Base-by-base conservation (phyloP, 1,140 invertebrate genomes). In the Hypsibius dujardini region DNA sequence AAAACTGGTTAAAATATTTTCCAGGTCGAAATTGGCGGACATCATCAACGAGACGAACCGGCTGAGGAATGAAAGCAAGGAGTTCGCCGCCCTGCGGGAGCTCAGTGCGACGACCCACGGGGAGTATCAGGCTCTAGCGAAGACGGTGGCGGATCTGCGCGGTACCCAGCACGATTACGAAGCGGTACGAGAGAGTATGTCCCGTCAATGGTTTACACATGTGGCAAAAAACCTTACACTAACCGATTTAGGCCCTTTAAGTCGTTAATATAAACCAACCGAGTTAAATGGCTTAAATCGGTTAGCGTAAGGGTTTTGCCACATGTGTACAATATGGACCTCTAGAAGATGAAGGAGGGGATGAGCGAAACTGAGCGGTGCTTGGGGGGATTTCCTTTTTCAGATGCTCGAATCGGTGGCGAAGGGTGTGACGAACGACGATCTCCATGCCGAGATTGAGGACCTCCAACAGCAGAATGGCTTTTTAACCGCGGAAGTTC, bases 31-130 rank as follows among this genome's bases (percentile, higher is more conserved):
- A 67, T 15, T 67, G 3, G 7, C 42, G 62, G 62, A 67, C 12
- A 67, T 67, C 42, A 67, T 45, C 42, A 67, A 67, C 62, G 62
- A 67, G 42, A 67, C 42, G 12, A 67, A 67, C 45, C 12, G 42
- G 42, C 42, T 67, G 12, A 67, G 45, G 3, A 67, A 67, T 3
- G 62, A 12, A 67, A 15, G 62, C 62, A 12, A 67, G 45, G 62
- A 67, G 12, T 67, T 67, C 42, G 12, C 62, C 62, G 45, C 62
- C 3, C 42, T 67, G 62, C 3, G 45, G 45, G 62, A 67, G 3
- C 45, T 67, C 62, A 7, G 3, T 45, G 62, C 62, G 12, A 67
- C 12, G 3, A 15, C 12, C 12, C 62, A 42, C 12, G 42, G 62
- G 7, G 62, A 67, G 45, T 42, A 67, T 67, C 12, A 3, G 3